Base-by-base conservation (phyloP, 2,888 invertebrate genomes). In the Euzophera pinguis region DNA sequence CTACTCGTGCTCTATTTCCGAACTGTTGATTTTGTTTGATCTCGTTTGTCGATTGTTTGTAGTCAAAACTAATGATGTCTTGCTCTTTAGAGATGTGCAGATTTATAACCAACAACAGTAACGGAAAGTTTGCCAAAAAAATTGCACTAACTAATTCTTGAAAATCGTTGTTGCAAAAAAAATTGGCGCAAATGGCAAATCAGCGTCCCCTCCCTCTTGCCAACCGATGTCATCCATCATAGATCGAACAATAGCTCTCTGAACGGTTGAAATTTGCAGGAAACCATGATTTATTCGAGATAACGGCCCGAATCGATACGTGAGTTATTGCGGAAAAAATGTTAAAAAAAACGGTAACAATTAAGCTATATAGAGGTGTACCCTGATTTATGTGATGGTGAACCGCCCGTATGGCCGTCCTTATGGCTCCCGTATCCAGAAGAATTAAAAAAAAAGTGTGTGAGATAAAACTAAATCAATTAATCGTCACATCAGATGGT, bases 241-340 rank as follows among this genome's bases (percentile, higher is more conserved):
- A 53, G 53, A 43, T 51, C 58, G 55, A 67, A 71, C 69, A 75
- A 69, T 65, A 57, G 65, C 52, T 57, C 61, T 61, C 58, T 52
- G 64, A 69, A 69, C 69, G 68, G 69, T 69, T 65, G 67, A 71
- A 74, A 76, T 75, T 73, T 68, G 72, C 79, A 76, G 70, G 67
- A 45, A 72, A 60, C 67, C 56, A 69, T 82, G 79, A 82, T 84
- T 80, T 81, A 81, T 77, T 56, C 50, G 22, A 43, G 51, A 51
- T 52, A 56, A 53, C 56, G 48, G 52, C 52, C 54, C 47, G 29
- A 17, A 37, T 41, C 42, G 12, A 39, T 52, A 32, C 16, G 38
- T 52, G 42, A 53, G 49, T 32, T 53, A 53, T 53, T 42, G 48
- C 12, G 10, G 13, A 27, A 49, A 49, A 48, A 47, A 47, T 9